A percentile compares a stretch with the other conserved stretches of the same genome.
phyloP scores from a whole-genome alignment of 2,797 vertebrate species.

The Enteromius viviparus region DNA sequence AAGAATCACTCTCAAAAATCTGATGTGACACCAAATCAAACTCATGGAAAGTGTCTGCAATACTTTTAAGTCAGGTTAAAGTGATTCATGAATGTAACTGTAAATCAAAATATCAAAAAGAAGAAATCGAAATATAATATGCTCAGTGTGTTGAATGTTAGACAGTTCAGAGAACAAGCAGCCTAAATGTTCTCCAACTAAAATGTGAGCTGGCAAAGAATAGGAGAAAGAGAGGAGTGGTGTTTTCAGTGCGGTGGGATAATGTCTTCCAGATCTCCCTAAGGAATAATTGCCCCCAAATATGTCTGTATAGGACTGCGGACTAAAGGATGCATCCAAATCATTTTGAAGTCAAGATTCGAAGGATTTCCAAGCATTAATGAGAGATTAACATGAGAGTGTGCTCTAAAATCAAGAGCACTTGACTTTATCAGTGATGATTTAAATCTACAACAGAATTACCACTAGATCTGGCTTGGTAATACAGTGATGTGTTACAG shows the following conservation, averaged over 20 bases:
- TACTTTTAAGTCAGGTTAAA: neutral
- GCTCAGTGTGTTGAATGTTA: neutral
- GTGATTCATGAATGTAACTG: neutral
- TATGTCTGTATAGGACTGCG: constrained; percentile 62
- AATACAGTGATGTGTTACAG: neutral
- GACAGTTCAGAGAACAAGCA: constrained; percentile 1
- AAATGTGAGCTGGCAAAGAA: constrained; percentile 48
- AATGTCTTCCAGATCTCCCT: constrained; percentile 78
- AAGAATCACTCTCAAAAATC: neutral
- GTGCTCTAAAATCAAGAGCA: constrained; percentile 39
- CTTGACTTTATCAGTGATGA: constrained; percentile 15
- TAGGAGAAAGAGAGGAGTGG: constrained; percentile 61
- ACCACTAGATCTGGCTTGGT: neutral
- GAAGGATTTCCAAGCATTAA: constrained; percentile 56
- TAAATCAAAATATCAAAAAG: neutral
- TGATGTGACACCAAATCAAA: neutral
- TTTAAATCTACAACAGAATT: constrained; percentile 24
- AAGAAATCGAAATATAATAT: neutral
- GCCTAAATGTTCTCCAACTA: constrained; percentile 21
- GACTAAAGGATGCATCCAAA: constrained; percentile 58
- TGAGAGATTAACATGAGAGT: constrained; percentile 41
- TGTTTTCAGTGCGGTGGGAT: constrained; percentile 68
- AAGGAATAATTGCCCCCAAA: constrained; percentile 72
- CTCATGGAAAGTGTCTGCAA: neutral
- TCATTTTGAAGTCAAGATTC: constrained; percentile 60